Conservation (phyloP, 2,797 vertebrate species). For the Buphagus erythrorhynchus region DNA sequence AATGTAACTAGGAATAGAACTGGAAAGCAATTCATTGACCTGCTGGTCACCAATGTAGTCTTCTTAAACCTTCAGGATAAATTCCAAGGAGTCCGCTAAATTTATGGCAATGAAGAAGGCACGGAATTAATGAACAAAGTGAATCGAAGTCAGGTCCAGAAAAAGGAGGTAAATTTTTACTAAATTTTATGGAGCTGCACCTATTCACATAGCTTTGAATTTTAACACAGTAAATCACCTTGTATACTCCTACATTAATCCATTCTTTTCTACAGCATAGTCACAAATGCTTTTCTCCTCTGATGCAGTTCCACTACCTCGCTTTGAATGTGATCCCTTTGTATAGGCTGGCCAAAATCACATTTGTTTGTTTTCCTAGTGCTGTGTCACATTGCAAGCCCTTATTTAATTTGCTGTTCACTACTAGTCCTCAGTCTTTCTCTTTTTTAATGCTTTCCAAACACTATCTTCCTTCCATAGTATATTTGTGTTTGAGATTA, state of each 20-base stretch:
- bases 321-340: conserved; percentile 4
- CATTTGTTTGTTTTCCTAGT: conserved; percentile 67
- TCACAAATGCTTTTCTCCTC: neutral
- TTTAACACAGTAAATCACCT: neutral
- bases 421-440: conserved; percentile 10
- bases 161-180: neutral
- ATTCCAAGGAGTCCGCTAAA: neutral
- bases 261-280: neutral
- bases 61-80: neutral
- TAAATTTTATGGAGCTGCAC: neutral
- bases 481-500: conserved; percentile 54
- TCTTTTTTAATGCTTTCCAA: conserved; percentile 30
- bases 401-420: conserved; percentile 71
- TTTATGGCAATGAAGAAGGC: neutral
- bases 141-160: neutral
- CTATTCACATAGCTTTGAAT: neutral
- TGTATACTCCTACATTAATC: neutral
- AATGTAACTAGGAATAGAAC: conserved; percentile 13
- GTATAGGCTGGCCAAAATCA: conserved; percentile 36
- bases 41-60: neutral
- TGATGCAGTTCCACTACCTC: neutral
- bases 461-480: conserved; percentile 12
- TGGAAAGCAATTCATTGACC: neutral
- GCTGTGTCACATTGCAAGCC: conserved; percentile 55
- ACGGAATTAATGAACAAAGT: neutral